phyloP scores from a whole-genome alignment of 2,113 vertebrate genomes.

The Tetrao urogallus region DNA sequence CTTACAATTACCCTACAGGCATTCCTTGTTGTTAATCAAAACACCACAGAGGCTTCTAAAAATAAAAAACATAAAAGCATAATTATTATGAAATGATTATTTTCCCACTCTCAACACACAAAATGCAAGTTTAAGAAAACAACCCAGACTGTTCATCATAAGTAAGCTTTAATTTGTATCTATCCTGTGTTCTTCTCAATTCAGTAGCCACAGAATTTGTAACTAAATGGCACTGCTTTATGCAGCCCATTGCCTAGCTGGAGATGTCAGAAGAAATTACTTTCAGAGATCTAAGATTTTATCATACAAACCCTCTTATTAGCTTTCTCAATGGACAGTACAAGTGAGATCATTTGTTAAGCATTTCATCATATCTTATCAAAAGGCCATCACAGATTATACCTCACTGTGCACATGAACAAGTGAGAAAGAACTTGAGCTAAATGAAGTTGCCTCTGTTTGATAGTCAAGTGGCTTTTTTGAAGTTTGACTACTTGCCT shows the following conservation, averaged over 20 bases:
- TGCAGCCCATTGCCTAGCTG: constrained; percentile 70
- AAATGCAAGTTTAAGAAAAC: constrained; percentile 47
- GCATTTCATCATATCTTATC: constrained; percentile 71
- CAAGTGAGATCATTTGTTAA: constrained; percentile 58
- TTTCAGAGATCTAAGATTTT: constrained; percentile 79
- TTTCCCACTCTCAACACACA: constrained; percentile 47
- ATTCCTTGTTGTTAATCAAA: constrained; percentile 73
- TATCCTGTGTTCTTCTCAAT: constrained; percentile 72
- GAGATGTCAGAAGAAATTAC: constrained; percentile 77
- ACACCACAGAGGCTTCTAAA: constrained; percentile 63
- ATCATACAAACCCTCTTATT: constrained; percentile 66
- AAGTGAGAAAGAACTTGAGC: constrained; percentile 13
- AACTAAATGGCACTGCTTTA: constrained; percentile 62
- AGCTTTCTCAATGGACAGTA: constrained; percentile 58
- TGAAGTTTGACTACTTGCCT: neutral
- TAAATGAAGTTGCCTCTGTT: constrained; percentile 10
- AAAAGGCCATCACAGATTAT: constrained; percentile 43
- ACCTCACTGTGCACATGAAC: constrained; percentile 59
- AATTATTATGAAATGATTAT: constrained; percentile 59
- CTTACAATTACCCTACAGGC: constrained; percentile 48
- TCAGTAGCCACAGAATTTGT: constrained; percentile 74
- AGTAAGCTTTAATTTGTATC: constrained; percentile 77
- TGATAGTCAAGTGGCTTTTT: neutral
- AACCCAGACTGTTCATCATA: constrained; percentile 44
- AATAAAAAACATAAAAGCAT: constrained; percentile 55